phyloP scores from a whole-genome alignment of 2,797 vertebrate species.

The Streptopelia turtur region DNA sequence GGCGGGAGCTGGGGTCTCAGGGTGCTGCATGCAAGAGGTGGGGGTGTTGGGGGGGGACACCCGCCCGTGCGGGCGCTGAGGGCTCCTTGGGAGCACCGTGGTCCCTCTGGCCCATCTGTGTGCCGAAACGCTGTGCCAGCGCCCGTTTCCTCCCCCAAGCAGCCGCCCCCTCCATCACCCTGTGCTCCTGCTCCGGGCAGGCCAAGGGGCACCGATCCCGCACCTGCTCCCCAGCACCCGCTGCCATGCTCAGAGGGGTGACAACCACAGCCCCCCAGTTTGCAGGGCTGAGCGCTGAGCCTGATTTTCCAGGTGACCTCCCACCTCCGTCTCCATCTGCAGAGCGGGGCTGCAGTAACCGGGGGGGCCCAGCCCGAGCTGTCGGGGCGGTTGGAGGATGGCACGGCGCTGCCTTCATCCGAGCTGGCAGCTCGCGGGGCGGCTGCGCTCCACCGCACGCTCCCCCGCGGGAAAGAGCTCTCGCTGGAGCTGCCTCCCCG shows the following conservation, averaged over 20 bases:
- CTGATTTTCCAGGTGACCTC: neutral
- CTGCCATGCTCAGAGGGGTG: neutral
- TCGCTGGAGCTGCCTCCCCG: neutral
- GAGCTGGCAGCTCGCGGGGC: slow-evolving; percentile 40
- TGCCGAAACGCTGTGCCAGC: neutral
- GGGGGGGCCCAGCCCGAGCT: neutral
- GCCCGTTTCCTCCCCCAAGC: neutral
- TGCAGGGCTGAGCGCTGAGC: neutral
- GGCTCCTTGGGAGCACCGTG: neutral
- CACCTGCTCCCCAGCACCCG: rapidly evolving
- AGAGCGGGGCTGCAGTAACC: neutral
- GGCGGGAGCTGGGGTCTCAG: too few relatives aligned
- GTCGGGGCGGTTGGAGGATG: slow-evolving; percentile 14
- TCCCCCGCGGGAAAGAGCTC: neutral
- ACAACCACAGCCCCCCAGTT: neutral
- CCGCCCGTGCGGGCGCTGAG: neutral
- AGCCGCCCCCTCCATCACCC: neutral
- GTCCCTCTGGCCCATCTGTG: neutral
- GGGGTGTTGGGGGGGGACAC: neutral
- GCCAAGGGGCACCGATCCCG: neutral
- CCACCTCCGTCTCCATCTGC: neutral
- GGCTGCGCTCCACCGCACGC: neutral
- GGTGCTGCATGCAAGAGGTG: neutral
- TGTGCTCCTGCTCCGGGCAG: rapidly evolving
- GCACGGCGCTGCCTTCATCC: slow-evolving; percentile 21